These are phyloP conservation scores for Oxystoma pomonae DNA, from an alignment of 2,888 invertebrate genomes.

Conservation along the genomic window DNA sequence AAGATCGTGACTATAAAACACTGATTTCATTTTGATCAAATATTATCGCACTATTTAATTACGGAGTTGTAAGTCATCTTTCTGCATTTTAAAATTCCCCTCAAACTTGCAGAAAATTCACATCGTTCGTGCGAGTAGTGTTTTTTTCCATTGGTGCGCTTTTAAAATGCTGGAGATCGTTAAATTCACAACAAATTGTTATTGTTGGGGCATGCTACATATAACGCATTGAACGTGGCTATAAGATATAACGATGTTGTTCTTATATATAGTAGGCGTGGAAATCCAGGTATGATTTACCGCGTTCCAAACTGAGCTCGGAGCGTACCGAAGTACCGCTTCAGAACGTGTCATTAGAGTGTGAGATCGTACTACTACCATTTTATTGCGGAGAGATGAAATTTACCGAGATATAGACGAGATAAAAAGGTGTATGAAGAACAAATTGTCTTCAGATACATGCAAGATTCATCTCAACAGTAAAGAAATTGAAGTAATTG, in stretches of 20 bases:
- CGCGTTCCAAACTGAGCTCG: constrained; percentile 38
- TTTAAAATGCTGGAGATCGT: constrained; percentile 31
- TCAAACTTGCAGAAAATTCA: too few species aligned
- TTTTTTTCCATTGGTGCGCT: too few species aligned
- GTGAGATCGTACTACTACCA: constrained; percentile 40
- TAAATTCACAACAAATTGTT: constrained; percentile 48
- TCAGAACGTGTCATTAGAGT: constrained; percentile 43
- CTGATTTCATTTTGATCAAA: too few species aligned
- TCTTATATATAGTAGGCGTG: constrained; percentile 41
- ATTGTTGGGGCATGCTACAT: constrained; percentile 43
- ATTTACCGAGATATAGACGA: neutral
- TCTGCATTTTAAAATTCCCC: too few species aligned
- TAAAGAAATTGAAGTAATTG: too few species aligned
- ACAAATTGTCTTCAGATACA: neutral
- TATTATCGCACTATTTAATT: too few species aligned
- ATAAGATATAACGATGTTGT: constrained; percentile 43
- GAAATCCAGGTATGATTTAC: constrained; percentile 43
- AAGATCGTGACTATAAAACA: too few species aligned
- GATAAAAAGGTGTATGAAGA: neutral
- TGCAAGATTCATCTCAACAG: neutral
- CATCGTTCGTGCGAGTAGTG: too few species aligned
- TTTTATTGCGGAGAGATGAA: constrained; percentile 25
- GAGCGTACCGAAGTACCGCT: constrained; percentile 39
- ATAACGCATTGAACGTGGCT: neutral
- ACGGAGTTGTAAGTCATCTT: too few species aligned